Evolutionary conservation across 2,797 vertebrate species (phyloP).

Genomic region (Aeoliscus strigatus): DNA sequence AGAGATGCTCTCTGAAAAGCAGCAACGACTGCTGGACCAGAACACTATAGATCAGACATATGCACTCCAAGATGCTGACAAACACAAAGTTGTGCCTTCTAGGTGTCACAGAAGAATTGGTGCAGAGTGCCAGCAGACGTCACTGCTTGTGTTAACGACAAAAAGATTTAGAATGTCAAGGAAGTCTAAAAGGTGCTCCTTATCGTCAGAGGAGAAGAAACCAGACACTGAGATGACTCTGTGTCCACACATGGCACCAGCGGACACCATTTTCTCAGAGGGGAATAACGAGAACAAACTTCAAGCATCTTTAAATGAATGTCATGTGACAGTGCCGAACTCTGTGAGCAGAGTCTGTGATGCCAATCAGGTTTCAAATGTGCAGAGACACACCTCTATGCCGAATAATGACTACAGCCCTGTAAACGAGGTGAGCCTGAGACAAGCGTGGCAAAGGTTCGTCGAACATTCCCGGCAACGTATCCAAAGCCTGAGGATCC

Average conservation of each 20-base stretch:
- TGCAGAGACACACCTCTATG: slow-evolving; percentile 68
- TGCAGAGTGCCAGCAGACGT: slow-evolving; percentile 44
- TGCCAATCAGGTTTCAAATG: slow-evolving; percentile 60
- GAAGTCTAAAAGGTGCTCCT: slow-evolving; percentile 42
- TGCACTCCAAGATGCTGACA: slow-evolving; percentile 48
- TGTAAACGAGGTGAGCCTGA: slow-evolving; percentile 70
- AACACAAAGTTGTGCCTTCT: slow-evolving; percentile 35
- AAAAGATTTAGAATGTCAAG: slow-evolving; percentile 43
- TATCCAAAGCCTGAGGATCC: slow-evolving; percentile 75
- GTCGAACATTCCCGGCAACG: slow-evolving; percentile 76
- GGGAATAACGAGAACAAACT: slow-evolving; percentile 51
- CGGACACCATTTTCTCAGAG: slow-evolving; percentile 41
- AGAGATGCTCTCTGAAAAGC: slow-evolving; percentile 46
- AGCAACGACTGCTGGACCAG: slow-evolving; percentile 62
- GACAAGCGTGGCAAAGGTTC: slow-evolving; percentile 82
- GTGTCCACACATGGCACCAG: slow-evolving; percentile 27
- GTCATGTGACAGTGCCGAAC: slow-evolving; percentile 63
- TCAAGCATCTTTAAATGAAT: slow-evolving; percentile 65
- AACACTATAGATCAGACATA: slow-evolving; percentile 70
- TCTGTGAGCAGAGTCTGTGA: slow-evolving; percentile 61
- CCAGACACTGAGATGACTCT: slow-evolving; percentile 29
- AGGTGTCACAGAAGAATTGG: slow-evolving; percentile 52
- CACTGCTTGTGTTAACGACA: slow-evolving; percentile 61
- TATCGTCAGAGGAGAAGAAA: slow-evolving; percentile 46
- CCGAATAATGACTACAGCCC: slow-evolving; percentile 48